Base-by-base conservation (phyloP, 2,113 vertebrate genomes). In the Stomatorhinus ivindoensis region DNA sequence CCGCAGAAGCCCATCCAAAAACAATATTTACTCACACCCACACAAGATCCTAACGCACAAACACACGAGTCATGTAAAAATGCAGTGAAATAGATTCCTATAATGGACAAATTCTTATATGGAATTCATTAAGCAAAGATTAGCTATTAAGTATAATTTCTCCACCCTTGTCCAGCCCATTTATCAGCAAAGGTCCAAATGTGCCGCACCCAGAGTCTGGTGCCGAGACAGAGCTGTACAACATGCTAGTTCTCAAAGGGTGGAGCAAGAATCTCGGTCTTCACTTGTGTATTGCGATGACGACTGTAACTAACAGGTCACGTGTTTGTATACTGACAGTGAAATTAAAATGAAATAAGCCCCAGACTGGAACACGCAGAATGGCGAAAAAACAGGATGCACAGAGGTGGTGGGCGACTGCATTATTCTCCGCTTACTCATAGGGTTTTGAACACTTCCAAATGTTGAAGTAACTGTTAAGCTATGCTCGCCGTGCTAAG, bases 401-500 rank as follows among this genome's bases (percentile, higher is more conserved):
- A 7, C 61, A n/a, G 3, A 27, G 80, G 69, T n/a, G 27, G 88
- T 51, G 69, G 47, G 88, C 31, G 88, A 19, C 2, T 39, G 46
- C 73, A 44, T 89, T 80, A 89, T 47, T 89, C 48, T 80, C 76
- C 21, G 73, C 88, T 58, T 89, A 51, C 88, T 53, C 88, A 47
- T n/a, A 51, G 87, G 65, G 44, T 88, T 46, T 48, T 61, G 88
- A 89, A 47, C 65, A 55, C 65, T 89, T 89, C 88, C 88, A 89
- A 89, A 89, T 85, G 88, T 85, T 58, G 51, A 39, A 58, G 15
- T 53, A 17, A 44, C 51, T 17, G 51, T 39, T 10, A 6, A 51
- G 35, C 50, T 24, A 53, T 11, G 11, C 80, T 42, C 1, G 6
- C 88, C 9, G 27, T 42, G 48, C 48, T 10, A 35, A 15, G 13